These are phyloP conservation scores for Panulirus ornatus DNA, from an alignment of 1,140 invertebrate species.

Conservation along the genomic window DNA sequence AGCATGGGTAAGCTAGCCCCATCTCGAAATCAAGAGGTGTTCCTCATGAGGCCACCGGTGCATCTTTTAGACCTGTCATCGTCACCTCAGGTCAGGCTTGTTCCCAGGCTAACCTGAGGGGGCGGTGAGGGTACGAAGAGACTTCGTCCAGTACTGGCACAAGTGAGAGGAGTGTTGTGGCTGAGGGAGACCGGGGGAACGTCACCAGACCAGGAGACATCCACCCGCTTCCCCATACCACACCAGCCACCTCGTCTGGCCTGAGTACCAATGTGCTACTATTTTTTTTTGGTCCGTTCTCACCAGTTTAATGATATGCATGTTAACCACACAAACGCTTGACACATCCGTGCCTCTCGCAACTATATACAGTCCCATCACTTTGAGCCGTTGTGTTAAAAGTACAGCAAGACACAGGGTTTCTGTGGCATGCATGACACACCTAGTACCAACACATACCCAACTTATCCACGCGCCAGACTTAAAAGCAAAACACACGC, in stretches of 20 bases:
- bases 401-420: neutral
- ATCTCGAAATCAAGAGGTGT: neutral
- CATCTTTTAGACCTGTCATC: too few relatives aligned
- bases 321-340: neutral
- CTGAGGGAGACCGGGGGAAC: neutral
- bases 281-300: neutral
- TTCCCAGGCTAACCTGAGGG: neutral
- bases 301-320: slow-evolving; percentile 9
- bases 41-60: neutral
- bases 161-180: neutral
- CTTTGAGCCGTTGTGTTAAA: neutral
- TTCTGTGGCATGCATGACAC: too few relatives aligned
- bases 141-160: neutral
- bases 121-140: neutral
- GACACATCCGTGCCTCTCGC: neutral
- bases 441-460: too few relatives aligned
- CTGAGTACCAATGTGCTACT: neutral
- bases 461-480: too few relatives aligned
- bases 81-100: neutral
- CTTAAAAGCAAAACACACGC: too few relatives aligned
- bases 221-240: neutral
- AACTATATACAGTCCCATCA: neutral
- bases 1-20: neutral
- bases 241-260: neutral
- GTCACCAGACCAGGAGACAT: neutral